Evolutionary conservation across 2,113 vertebrate genomes (phyloP).

Genomic region (Protobothrops flavoviridis): DNA sequence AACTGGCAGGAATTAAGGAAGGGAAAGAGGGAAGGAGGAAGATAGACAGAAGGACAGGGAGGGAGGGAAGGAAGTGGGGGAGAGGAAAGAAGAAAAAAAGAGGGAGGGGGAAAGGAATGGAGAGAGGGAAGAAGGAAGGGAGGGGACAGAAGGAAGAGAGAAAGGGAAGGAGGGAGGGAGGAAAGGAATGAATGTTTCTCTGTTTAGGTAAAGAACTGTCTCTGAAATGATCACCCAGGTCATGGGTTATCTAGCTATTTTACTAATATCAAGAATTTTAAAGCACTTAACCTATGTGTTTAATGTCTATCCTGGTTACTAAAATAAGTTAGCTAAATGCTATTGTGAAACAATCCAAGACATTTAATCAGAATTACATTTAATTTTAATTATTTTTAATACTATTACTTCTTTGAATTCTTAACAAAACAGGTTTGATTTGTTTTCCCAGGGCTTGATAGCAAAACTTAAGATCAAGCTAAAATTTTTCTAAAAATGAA

Average conservation of each 20-base stretch:
- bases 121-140: no score
- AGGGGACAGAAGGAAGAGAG: no score
- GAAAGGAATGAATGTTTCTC: background rate
- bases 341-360: background rate
- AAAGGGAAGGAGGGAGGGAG: background rate
- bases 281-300: background rate
- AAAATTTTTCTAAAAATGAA: background rate
- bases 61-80: background rate
- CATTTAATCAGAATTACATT: background rate
- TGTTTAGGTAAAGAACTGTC: background rate
- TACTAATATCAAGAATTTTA: background rate
- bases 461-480: background rate
- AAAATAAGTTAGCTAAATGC: background rate
- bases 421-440: background rate
- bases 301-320: background rate
- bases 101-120: rapidly evolving
- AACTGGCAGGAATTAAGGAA: background rate
- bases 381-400: background rate
- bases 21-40: background rate
- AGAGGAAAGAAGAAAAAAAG: no score
- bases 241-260: background rate
- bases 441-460: background rate
- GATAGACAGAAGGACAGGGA: background rate
- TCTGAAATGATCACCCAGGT: background rate
- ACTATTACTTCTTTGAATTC: background rate